A percentile compares a stretch with the other conserved stretches of the same genome.
Evolutionary conservation across 2,113 vertebrate species (phyloP).

Genomic region (Leuciscus idus): DNA sequence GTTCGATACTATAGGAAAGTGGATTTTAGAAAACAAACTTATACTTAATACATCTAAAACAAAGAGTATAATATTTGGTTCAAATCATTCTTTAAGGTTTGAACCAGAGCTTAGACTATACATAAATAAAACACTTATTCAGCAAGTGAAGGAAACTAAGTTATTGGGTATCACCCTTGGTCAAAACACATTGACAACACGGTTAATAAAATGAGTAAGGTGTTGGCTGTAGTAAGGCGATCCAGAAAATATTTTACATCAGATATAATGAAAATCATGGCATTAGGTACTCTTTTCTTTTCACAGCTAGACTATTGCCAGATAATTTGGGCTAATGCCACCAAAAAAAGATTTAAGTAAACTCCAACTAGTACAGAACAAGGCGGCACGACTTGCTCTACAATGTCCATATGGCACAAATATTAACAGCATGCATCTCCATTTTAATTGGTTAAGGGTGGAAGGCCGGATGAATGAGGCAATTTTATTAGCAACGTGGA

Average conservation of each 20-base stretch:
- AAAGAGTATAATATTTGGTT: neutral
- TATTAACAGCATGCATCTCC: neutral
- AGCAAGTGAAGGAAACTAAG: too few relatives aligned
- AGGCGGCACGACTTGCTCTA: neutral
- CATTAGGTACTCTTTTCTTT: too few relatives aligned
- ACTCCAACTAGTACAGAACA: neutral
- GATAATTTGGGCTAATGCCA: too few relatives aligned
- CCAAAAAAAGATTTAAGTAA: too few relatives aligned
- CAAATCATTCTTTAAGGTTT: neutral
- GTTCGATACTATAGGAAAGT: neutral
- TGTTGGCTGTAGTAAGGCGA: too few relatives aligned
- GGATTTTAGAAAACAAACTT: neutral
- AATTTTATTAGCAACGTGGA: neutral
- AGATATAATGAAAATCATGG: too few relatives aligned
- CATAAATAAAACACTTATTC: too few relatives aligned
- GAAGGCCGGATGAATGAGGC: neutral
- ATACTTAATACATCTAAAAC: neutral
- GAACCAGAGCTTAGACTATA: neutral
- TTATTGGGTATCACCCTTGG: too few relatives aligned
- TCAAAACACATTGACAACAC: too few relatives aligned
- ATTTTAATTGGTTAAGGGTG: neutral
- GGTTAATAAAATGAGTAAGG: too few relatives aligned
- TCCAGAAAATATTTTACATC: too few relatives aligned
- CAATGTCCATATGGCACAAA: neutral
- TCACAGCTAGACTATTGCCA: too few relatives aligned